A percentile compares a stretch with the other conserved stretches of the same genome.
Conservation (phyloP, 2,888 invertebrate genomes). For the Amphimallon solstitiale region DNA sequence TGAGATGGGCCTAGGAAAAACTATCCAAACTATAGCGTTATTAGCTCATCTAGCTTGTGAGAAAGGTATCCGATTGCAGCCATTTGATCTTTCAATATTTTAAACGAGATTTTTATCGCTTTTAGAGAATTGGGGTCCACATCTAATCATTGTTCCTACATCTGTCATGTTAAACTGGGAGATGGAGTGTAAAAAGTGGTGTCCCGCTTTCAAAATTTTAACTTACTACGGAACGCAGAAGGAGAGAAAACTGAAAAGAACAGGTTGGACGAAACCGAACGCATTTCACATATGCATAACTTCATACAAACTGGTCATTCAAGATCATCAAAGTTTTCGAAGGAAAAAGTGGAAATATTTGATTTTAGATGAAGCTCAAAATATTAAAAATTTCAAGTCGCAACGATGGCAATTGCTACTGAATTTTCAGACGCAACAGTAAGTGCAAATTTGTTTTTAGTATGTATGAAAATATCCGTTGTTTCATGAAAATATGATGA, state of each 20-base stretch:
- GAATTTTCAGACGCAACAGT: conserved; percentile 93
- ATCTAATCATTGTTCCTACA: conserved; percentile 98
- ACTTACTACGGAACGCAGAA: conserved; percentile 98
- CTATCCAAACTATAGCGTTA: conserved; percentile 95
- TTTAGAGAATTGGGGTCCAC: conserved; percentile 95
- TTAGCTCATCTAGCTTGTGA: conserved; percentile 94
- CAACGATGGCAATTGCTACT: conserved; percentile 97
- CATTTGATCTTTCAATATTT: not conserved
- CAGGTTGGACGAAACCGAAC: conserved; percentile 98
- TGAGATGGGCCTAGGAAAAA: conserved; percentile 98
- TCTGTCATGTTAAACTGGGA: conserved; percentile 99
- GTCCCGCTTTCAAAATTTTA: conserved; percentile 97
- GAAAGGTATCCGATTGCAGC: conserved; percentile 66
- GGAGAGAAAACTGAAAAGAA: conserved; percentile 90
- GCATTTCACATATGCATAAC: conserved; percentile 99
- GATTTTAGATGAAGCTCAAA: conserved; percentile 98
- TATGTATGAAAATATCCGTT: conserved; percentile 43
- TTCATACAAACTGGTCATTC: conserved; percentile 96
- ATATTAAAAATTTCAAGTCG: conserved; percentile 99
- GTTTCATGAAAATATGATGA: conserved; percentile 39
- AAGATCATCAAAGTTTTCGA: conserved; percentile 97
- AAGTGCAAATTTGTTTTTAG: conserved; percentile 51
- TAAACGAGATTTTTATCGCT: conserved; percentile 32
- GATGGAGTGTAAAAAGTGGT: conserved; percentile 99
- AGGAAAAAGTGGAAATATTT: conserved; percentile 98